Evolutionary conservation across 2,113 vertebrate species (phyloP).

Genomic region (Neotoma lepida): DNA sequence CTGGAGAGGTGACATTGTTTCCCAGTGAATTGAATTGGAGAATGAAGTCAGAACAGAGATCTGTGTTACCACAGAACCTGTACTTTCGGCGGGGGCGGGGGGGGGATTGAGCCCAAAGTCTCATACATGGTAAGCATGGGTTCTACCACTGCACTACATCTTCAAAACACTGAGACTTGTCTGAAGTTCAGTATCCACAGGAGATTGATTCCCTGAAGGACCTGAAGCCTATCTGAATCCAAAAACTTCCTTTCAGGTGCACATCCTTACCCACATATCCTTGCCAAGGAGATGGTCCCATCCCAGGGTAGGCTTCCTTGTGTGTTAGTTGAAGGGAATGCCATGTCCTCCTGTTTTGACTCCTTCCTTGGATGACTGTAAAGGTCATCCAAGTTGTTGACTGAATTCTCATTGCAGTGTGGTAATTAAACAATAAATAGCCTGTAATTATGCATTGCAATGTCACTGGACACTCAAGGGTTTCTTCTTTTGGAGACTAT

Average conservation of each 20-base stretch:
- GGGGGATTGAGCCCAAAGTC: not conserved
- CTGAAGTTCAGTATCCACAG: not conserved
- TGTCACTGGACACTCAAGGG: not conserved
- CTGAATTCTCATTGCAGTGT: not conserved
- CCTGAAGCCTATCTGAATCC: not conserved
- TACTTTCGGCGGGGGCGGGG: not conserved
- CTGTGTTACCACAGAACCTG: not conserved
- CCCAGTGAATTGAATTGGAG: not conserved
- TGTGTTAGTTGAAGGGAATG: not conserved
- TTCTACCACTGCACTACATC: not conserved
- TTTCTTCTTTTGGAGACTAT: not conserved
- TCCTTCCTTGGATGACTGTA: not conserved
- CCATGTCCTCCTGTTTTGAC: not conserved
- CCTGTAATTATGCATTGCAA: fast-evolving
- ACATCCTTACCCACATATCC: not conserved
- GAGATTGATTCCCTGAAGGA: not conserved
- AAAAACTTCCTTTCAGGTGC: not conserved
- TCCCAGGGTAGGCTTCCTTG: not conserved
- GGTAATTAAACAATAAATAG: not conserved
- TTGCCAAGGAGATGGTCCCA: not conserved
- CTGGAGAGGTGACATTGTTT: not conserved
- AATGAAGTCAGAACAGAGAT: not conserved
- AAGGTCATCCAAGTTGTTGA: not conserved
- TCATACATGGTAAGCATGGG: not conserved
- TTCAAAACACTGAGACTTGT: not conserved